Evolutionary conservation across 2,113 vertebrate genomes (phyloP).

Genomic region (Ivindomyrus marchei): DNA sequence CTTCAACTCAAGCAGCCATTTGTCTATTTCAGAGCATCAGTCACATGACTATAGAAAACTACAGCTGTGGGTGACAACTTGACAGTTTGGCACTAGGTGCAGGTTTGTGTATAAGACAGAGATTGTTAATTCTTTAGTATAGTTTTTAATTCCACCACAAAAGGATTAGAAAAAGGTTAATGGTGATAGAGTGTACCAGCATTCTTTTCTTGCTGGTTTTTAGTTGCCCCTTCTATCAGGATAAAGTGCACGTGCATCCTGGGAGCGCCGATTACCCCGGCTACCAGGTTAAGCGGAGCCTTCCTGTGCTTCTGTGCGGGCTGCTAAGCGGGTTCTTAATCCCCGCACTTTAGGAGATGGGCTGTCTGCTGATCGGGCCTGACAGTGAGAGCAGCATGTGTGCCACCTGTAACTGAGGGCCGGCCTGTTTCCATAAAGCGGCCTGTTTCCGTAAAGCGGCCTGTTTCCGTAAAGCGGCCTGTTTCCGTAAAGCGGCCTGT

Average conservation of each 20-base stretch:
- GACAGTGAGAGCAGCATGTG: conserved; percentile 1
- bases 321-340: conserved; percentile 15
- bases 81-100: not conserved
- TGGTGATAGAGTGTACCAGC: not conserved
- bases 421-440: not conserved
- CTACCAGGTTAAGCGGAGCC: not conserved
- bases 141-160: not conserved
- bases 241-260: not conserved
- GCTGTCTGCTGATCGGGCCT: conserved; percentile 4
- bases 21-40: not conserved
- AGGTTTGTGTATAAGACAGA: not conserved
- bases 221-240: not conserved
- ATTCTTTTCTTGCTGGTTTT: not conserved
- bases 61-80: not conserved
- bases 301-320: not conserved
- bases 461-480: too few relatives aligned
- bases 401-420: not conserved
- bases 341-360: not conserved
- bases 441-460: too few relatives aligned
- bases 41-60: not conserved
- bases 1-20: not conserved
- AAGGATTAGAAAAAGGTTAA: not conserved
- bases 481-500: not conserved
- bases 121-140: not conserved
- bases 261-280: not conserved